Evolutionary conservation across 2,888 invertebrate genomes (phyloP), one percentile per base, ranked within the genome.

Genomic region (Latrodectus elegans): DNA sequence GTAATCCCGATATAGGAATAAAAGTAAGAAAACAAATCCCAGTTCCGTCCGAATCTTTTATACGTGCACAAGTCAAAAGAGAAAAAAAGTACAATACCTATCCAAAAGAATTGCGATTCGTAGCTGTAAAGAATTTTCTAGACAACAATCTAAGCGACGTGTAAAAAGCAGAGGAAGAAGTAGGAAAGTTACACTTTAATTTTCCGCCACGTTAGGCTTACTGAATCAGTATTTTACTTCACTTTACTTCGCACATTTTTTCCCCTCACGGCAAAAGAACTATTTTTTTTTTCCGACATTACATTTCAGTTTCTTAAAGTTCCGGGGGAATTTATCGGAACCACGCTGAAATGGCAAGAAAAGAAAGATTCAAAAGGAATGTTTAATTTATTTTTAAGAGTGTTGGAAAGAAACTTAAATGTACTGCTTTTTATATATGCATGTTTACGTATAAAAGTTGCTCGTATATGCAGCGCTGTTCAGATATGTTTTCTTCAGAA

Each of bases 141-240:
- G 82, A 82, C 82, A 82, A 82, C 82, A 82, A 82, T 82, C 82
- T 82, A 82, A 82, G 68, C 75, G 82, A 82, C 82, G 82, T 82
- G 82, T 82, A 82, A 82, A 82, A 82, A 82, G 82, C 75, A 60
- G 60, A 68, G 65, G 71, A 74, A 76, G 70, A 82, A 75, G 70
- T 68, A 68, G 82, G 75, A 82, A 81, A 81, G 82, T 82, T 82
- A 82, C 82, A 85, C 85, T 85, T 85, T 85, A 85, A 85, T 85
- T 85, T 85, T 85, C 85, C 79, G 74, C 70, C 68, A 75, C 79
- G 85, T 85, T 85, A 85, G 79, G 60, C 79, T 79, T 79, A 74
- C 75, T 70, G 85, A 75, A 74, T 75, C 79, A 85, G 74, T 85
- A 70, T 74, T 80, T 84, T 68, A 73, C 73, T 78, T 74, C 79